Evolutionary conservation across 2,888 invertebrate species (phyloP).

Genomic region (Lamproptera curius): DNA sequence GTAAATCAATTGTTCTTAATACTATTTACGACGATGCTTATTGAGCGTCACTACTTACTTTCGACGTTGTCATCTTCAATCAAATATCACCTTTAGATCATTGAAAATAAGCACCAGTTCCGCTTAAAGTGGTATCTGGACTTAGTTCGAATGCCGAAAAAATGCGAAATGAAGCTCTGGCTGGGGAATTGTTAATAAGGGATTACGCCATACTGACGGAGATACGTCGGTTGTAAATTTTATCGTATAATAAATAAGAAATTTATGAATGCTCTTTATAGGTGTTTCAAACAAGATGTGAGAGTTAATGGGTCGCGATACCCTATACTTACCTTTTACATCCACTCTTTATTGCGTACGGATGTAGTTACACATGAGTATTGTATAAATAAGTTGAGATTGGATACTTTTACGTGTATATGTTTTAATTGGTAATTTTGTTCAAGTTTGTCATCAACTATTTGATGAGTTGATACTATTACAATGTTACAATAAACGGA

Average conservation of each 20-base stretch:
- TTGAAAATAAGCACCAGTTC: conserved; percentile 30
- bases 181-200: conserved; percentile 68
- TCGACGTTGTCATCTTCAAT: conserved; percentile 35
- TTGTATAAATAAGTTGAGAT: no score
- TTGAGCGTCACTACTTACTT: conserved; percentile 72
- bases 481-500: no score
- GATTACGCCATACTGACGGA: conserved; percentile 40
- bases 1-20: conserved; percentile 78
- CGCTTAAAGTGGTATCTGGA: conserved; percentile 18
- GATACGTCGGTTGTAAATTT: conserved; percentile 66
- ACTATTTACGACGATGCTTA: conserved; percentile 76
- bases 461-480: no score
- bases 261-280: conserved; percentile 56
- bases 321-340: background rate
- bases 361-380: no score
- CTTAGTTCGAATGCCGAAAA: conserved; percentile 49
- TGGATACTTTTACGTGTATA: no score
- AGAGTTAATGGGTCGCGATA: conserved; percentile 11
- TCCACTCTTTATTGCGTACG: background rate
- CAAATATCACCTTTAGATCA: conserved; percentile 38
- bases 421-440: no score
- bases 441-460: no score
- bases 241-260: conserved; percentile 70
- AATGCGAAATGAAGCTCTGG: conserved; percentile 57
- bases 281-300: conserved; percentile 30